These are phyloP conservation scores for Microtus ochrogaster DNA, from an alignment of 2,113 vertebrate genomes.

Conservation along the genomic window DNA sequence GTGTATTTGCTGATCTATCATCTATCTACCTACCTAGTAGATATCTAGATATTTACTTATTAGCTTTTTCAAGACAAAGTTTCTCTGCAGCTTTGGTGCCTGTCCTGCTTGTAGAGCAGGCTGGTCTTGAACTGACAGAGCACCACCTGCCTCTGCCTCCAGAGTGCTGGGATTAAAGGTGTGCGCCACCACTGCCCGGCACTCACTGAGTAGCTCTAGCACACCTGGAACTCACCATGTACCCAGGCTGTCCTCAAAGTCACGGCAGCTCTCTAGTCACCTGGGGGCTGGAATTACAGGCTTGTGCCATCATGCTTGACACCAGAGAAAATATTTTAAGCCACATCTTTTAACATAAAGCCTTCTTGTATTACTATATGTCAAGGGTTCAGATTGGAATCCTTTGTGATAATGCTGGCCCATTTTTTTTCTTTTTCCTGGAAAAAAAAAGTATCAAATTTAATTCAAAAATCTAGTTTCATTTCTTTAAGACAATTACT, in stretches of 20 bases:
- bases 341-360: not conserved
- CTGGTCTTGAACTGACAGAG: too few relatives aligned
- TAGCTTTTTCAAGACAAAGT: too few relatives aligned
- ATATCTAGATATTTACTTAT: too few relatives aligned
- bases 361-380: not conserved
- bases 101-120: too few relatives aligned
- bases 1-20: not conserved
- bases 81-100: too few relatives aligned
- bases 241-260: not conserved
- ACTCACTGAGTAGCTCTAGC: not conserved
- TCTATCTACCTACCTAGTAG: too few relatives aligned
- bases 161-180: too few relatives aligned
- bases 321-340: not conserved
- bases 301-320: not conserved
- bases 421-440: too few relatives aligned
- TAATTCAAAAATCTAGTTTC: conserved; percentile 79
- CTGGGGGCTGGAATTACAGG: not conserved
- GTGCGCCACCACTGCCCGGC: accelerated
- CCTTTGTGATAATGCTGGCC: not conserved
- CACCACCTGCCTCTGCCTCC: too few relatives aligned
- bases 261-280: not conserved
- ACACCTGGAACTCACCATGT: too few relatives aligned
- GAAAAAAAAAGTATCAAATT: conserved; percentile 86
- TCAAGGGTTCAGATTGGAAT: not conserved
- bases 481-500: conserved; percentile 40